Conservation (phyloP, 2,113 vertebrate species). For the Crotalus helleri region DNA sequence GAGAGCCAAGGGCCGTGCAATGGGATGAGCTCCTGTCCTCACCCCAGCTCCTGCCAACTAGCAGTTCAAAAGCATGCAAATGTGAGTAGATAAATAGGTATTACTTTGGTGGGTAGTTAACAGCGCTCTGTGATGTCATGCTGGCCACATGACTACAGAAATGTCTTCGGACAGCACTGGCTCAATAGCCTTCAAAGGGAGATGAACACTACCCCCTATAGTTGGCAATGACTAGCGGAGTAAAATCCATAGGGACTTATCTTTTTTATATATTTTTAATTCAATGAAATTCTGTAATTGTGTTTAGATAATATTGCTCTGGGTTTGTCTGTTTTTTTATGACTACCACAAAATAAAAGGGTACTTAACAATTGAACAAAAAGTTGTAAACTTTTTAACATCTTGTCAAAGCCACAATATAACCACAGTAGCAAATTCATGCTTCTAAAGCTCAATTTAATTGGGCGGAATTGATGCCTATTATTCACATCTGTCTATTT, state of each 20-base stretch:
- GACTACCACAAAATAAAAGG: not conserved
- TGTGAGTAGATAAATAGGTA: not conserved
- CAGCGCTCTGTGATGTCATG: not conserved
- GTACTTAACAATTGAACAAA: not conserved
- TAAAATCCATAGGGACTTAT: not conserved
- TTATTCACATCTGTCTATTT: not conserved
- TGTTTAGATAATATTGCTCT: not conserved
- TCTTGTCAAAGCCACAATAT: not conserved
- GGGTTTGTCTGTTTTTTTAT: not conserved
- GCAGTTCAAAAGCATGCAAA: not conserved
- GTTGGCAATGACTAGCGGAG: not conserved
- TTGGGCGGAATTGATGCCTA: not conserved
- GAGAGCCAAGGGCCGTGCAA: not conserved
- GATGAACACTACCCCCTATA: not conserved
- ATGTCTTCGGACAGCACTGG: not conserved
- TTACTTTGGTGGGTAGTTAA: not conserved
- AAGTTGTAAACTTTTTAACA: not conserved
- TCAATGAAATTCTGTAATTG: not conserved
- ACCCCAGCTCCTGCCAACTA: not conserved
- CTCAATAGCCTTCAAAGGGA: not conserved
- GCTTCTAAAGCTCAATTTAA: not conserved
- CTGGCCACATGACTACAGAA: not conserved
- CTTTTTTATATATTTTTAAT: not conserved
- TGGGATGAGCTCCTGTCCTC: not conserved
- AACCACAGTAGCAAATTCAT: not conserved